Conservation (phyloP, 2,113 vertebrate species). For the Coreoperca whiteheadi region DNA sequence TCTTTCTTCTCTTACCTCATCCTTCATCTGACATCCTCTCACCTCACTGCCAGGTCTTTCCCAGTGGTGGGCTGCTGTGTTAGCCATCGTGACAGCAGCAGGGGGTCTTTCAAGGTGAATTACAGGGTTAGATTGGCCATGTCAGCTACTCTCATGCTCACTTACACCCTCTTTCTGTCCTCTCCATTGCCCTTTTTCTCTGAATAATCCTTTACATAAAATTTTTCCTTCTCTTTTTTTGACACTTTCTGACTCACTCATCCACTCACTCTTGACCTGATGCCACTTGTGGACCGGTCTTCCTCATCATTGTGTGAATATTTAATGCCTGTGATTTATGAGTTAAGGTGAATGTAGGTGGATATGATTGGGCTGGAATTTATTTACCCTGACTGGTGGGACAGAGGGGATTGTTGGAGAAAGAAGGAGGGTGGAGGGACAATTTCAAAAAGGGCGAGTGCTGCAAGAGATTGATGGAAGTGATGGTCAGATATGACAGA, state of each 20-base stretch:
- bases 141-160: constrained; percentile 13
- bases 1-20: constrained; percentile 33
- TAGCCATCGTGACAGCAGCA: constrained; percentile 19
- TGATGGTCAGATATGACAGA: constrained; percentile 45
- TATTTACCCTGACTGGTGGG: constrained; percentile 66
- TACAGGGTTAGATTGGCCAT: constrained; percentile 12
- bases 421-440: too few relatives aligned
- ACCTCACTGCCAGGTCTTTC: constrained; percentile 13
- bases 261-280: constrained; percentile 42
- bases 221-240: not conserved
- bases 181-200: not conserved
- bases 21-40: constrained; percentile 37
- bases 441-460: constrained; percentile 13
- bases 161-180: not conserved
- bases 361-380: constrained; percentile 60
- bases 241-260: not conserved
- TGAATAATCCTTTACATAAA: constrained; percentile 4
- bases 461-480: constrained; percentile 32
- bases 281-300: constrained; percentile 10
- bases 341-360: constrained; percentile 74
- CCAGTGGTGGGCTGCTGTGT: not conserved
- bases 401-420: constrained; percentile 5
- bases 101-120: constrained; percentile 45
- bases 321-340: constrained; percentile 79
- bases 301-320: constrained; percentile 70